These are phyloP conservation scores for Drosophila sechellia DNA, from an alignment of 1,140 invertebrate species.

Conservation along the genomic window DNA sequence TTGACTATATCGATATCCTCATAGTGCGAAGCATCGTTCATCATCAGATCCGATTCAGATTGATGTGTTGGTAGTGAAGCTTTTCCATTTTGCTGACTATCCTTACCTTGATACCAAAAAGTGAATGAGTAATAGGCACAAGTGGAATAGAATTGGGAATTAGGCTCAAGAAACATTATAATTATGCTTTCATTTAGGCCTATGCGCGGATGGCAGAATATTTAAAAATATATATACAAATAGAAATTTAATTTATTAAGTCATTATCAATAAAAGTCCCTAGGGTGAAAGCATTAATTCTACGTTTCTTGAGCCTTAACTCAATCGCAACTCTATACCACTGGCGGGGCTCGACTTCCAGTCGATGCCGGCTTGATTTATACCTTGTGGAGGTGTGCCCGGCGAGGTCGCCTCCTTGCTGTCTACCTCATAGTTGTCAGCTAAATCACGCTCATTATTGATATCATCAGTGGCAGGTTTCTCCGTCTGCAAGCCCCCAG, in stretches of 20 bases:
- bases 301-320: slow-evolving; percentile 22
- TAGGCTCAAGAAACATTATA: slow-evolving; percentile 10
- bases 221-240: too few relatives aligned
- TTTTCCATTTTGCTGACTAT: background rate
- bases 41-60: slow-evolving; percentile 58
- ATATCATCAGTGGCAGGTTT: slow-evolving; percentile 72
- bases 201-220: too few relatives aligned
- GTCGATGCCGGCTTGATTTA: slow-evolving; percentile 54
- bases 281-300: background rate
- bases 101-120: slow-evolving; percentile 17
- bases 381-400: slow-evolving; percentile 35
- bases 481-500: slow-evolving; percentile 18
- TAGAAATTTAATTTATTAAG: too few relatives aligned
- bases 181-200: background rate
- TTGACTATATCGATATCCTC: slow-evolving; percentile 81
- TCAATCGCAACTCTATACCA: slow-evolving; percentile 16
- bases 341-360: slow-evolving; percentile 1
- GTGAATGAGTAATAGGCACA: background rate
- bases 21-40: slow-evolving; percentile 64
- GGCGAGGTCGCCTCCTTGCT: slow-evolving; percentile 13
- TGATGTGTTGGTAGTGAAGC: background rate
- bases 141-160: background rate
- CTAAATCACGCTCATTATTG: slow-evolving; percentile 83
- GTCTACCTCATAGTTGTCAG: slow-evolving; percentile 73
- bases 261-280: too few relatives aligned